Evolutionary conservation across 2,797 vertebrate genomes (phyloP).

Genomic region (Gallinago solitaria): DNA sequence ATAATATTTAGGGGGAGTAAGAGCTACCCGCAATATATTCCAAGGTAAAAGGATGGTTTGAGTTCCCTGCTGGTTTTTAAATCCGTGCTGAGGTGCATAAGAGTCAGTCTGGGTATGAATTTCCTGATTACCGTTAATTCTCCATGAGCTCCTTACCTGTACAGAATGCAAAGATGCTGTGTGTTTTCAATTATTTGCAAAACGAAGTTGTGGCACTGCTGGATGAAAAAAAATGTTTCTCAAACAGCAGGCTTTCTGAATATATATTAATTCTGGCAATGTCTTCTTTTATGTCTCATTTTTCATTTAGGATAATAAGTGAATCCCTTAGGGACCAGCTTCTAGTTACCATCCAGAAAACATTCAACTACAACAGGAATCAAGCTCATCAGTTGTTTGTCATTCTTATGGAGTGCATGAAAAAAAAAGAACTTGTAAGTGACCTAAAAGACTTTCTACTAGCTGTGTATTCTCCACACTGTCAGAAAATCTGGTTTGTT

Average conservation of each 20-base stretch:
- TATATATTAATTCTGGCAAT: background rate
- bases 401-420: conserved; percentile 99
- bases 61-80: background rate
- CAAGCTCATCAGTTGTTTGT: conserved; percentile 93
- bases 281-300: background rate
- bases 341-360: conserved; percentile 97
- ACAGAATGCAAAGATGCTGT: background rate
- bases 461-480: background rate
- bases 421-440: conserved; percentile 97
- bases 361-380: conserved; percentile 92
- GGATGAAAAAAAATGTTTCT: background rate
- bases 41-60: background rate
- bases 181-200: background rate
- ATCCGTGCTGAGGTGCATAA: background rate
- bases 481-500: background rate
- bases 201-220: background rate
- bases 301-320: conserved; percentile 83
- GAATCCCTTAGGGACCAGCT: conserved; percentile 95
- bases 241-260: background rate
- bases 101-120: background rate
- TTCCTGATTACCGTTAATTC: background rate
- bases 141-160: background rate
- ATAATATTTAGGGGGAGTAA: background rate
- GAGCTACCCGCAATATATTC: background rate
- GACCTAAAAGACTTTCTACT: background rate